These are phyloP conservation scores for Ladona fulva DNA, from an alignment of 1,140 invertebrate genomes.

Conservation along the genomic window DNA sequence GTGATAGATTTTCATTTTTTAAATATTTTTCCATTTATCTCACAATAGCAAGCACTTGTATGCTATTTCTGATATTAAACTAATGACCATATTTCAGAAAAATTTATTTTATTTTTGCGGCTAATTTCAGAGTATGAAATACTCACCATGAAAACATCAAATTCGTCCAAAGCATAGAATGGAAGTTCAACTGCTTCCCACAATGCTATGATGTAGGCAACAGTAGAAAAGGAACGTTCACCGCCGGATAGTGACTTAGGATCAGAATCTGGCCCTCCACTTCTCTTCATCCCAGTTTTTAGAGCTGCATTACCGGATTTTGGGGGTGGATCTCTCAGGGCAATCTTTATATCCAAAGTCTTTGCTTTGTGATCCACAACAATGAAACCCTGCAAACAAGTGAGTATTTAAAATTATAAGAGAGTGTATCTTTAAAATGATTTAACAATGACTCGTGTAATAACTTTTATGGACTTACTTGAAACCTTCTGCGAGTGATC, in stretches of 20 bases:
- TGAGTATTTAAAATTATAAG: background rate
- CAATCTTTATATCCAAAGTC: constrained; percentile 48
- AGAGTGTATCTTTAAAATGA: background rate
- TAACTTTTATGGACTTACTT: background rate
- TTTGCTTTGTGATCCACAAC: constrained; percentile 49
- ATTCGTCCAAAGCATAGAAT: constrained; percentile 94
- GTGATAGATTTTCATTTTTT: too few species aligned
- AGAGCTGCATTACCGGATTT: background rate
- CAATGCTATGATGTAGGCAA: constrained; percentile 86
- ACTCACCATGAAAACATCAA: constrained; percentile 90
- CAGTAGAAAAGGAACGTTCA: constrained; percentile 89
- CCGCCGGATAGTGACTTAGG: constrained; percentile 79
- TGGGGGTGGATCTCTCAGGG: constrained; percentile 36
- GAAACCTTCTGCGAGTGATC: background rate
- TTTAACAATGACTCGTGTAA: too few species aligned
- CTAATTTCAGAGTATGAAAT: too few species aligned
- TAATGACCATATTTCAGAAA: too few species aligned
- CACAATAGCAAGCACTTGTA: too few species aligned
- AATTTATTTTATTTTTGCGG: too few species aligned
- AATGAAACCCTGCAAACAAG: constrained; percentile 44
- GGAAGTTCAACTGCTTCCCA: constrained; percentile 87
- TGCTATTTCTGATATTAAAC: too few species aligned
- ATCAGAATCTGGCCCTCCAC: constrained; percentile 31
- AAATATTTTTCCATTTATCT: too few species aligned
- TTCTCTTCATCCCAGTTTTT: background rate